Evolutionary conservation across 2,888 invertebrate genomes (phyloP).

Genomic region (Agrilus mali): DNA sequence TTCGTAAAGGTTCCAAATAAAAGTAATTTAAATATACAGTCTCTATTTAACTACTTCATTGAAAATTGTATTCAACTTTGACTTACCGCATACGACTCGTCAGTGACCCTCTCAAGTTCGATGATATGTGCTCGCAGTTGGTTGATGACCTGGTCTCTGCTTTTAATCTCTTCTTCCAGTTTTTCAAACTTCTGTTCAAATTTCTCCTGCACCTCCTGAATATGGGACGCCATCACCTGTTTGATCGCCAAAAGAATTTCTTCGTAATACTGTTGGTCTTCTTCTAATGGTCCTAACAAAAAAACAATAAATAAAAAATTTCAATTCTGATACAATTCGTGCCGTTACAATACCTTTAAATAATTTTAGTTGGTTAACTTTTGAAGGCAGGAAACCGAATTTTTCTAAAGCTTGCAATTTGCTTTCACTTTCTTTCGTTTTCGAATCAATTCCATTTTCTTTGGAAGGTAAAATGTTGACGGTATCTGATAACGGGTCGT

Average conservation of each 20-base stretch:
- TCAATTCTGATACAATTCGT: not conserved
- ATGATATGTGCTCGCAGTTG: constrained; percentile 62
- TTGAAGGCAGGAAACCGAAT: constrained; percentile 43
- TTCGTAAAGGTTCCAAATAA: too few species aligned
- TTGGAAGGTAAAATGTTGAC: too few species aligned
- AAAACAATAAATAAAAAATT: constrained; percentile 3
- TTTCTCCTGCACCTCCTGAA: constrained; percentile 57
- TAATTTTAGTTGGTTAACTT: constrained; percentile 46
- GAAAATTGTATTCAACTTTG: not conserved
- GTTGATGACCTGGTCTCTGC: constrained; percentile 67
- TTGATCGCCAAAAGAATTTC: constrained; percentile 67
- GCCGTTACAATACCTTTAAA: constrained; percentile 43
- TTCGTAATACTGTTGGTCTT: constrained; percentile 68
- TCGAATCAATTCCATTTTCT: constrained; percentile 25
- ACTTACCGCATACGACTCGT: constrained; percentile 29
- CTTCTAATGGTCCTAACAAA: constrained; percentile 44
- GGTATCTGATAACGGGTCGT: too few species aligned
- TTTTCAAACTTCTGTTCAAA: constrained; percentile 61
- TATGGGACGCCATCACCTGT: constrained; percentile 65
- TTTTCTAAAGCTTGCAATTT: constrained; percentile 43
- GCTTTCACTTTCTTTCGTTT: constrained; percentile 38
- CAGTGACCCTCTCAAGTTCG: constrained; percentile 42
- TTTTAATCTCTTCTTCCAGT: constrained; percentile 68
- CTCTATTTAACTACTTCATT: too few species aligned
- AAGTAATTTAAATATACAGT: too few species aligned